Evolutionary conservation across 64 coral and sea anemone genomes (phyloP).

Genomic region (Montipora capricornis): DNA sequence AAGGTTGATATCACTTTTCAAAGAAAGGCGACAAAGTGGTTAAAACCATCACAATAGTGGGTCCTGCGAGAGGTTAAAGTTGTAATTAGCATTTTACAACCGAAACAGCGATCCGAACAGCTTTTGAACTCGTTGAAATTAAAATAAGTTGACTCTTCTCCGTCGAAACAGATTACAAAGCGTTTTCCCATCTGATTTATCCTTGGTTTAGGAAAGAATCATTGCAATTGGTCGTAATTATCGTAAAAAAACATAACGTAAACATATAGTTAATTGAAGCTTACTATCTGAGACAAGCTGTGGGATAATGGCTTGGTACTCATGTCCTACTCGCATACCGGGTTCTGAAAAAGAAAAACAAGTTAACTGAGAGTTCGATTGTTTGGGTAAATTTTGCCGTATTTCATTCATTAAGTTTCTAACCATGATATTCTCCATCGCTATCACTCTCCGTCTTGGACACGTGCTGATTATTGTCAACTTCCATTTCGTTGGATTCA

Average conservation of each 20-base stretch:
- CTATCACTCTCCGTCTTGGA: slow-evolving; percentile 65
- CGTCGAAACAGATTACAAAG: background rate
- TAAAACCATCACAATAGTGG: background rate
- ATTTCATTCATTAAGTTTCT: slow-evolving; percentile 36
- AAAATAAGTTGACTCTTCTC: background rate
- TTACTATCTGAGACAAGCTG: slow-evolving; percentile 69
- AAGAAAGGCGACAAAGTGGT: background rate
- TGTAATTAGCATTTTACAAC: background rate
- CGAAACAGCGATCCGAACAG: background rate
- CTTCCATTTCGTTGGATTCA: slow-evolving; percentile 32
- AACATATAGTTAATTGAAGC: background rate
- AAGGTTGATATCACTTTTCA: background rate
- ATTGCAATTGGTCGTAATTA: background rate
- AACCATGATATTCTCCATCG: slow-evolving; percentile 77
- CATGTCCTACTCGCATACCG: slow-evolving; percentile 86
- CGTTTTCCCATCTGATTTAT: background rate
- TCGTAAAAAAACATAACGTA: background rate
- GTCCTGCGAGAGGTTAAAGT: background rate
- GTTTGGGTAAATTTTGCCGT: background rate
- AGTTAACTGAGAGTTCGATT: background rate
- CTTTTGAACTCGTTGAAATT: background rate
- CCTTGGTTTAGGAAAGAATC: background rate
- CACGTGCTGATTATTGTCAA: slow-evolving; percentile 82
- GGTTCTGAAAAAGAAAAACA: slow-evolving; percentile 64
- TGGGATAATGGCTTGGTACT: slow-evolving; percentile 80